Evolutionary conservation across 2,888 invertebrate species (phyloP).

Genomic region (Pinctada fucata): DNA sequence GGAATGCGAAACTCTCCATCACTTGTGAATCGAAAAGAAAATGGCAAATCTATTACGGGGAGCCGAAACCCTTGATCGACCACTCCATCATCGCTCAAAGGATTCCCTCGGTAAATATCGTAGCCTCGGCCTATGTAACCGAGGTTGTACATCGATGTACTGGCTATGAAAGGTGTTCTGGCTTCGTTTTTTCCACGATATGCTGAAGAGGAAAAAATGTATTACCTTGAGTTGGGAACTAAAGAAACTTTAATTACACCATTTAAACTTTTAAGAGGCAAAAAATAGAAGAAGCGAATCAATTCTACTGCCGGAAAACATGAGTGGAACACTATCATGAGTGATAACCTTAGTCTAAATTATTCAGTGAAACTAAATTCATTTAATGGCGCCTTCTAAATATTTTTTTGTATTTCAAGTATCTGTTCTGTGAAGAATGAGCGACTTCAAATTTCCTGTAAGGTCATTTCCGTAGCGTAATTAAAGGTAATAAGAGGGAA

Average conservation of each 20-base stretch:
- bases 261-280: background rate
- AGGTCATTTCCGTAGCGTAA: too few relatives aligned
- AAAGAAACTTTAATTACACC: background rate
- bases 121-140: conserved; percentile 36
- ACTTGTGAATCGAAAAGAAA: conserved; percentile 25
- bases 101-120: conserved; percentile 31
- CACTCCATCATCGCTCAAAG: conserved; percentile 26
- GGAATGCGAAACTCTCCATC: conserved; percentile 34
- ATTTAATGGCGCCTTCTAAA: too few relatives aligned
- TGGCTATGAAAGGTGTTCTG: conserved; percentile 33
- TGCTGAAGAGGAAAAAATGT: conserved; percentile 3
- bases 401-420: too few relatives aligned
- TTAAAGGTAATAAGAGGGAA: too few relatives aligned
- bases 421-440: too few relatives aligned
- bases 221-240: too few relatives aligned
- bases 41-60: conserved; percentile 33
- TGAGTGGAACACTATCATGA: too few relatives aligned
- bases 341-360: too few relatives aligned
- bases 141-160: conserved; percentile 21
- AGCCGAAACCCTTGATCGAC: conserved; percentile 37
- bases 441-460: too few relatives aligned
- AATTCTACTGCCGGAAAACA: background rate
- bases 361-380: too few relatives aligned
- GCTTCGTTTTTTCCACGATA: conserved; percentile 24
- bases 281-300: background rate